Evolutionary conservation across 2,888 invertebrate species (phyloP).

Genomic region (Eristalis tenax): DNA sequence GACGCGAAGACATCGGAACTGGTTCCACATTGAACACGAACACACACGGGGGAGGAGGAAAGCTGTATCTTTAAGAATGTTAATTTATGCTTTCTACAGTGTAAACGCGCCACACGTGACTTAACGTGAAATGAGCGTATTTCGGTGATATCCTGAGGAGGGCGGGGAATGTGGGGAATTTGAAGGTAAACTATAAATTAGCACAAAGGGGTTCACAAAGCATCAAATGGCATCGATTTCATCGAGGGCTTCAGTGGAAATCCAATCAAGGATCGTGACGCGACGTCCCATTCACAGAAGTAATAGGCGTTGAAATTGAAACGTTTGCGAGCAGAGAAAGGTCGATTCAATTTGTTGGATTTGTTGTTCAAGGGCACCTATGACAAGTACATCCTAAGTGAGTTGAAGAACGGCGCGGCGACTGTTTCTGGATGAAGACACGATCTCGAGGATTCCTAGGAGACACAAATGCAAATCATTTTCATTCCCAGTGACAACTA

Average conservation of each 20-base stretch:
- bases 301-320: background rate
- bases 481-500: too few species aligned
- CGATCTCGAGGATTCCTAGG: too few species aligned
- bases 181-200: background rate
- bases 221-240: background rate
- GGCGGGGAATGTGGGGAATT: background rate
- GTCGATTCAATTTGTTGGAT: background rate
- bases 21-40: too few species aligned
- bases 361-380: too few species aligned
- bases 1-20: conserved; percentile 26
- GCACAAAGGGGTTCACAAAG: background rate
- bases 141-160: too few species aligned
- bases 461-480: too few species aligned
- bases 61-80: background rate
- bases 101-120: conserved; percentile 75
- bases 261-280: background rate
- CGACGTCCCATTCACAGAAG: background rate
- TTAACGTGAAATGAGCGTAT: conserved; percentile 47
- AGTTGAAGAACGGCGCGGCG: too few species aligned
- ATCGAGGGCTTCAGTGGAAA: background rate
- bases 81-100: conserved; percentile 66
- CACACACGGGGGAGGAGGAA: too few species aligned
- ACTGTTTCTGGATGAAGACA: too few species aligned
- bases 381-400: too few species aligned
- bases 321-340: background rate